Percentiles rank a stretch among this genome's conserved stretches.
Evolutionary conservation across 2,113 vertebrate genomes (phyloP).

Genomic region (Platysteira castanea): DNA sequence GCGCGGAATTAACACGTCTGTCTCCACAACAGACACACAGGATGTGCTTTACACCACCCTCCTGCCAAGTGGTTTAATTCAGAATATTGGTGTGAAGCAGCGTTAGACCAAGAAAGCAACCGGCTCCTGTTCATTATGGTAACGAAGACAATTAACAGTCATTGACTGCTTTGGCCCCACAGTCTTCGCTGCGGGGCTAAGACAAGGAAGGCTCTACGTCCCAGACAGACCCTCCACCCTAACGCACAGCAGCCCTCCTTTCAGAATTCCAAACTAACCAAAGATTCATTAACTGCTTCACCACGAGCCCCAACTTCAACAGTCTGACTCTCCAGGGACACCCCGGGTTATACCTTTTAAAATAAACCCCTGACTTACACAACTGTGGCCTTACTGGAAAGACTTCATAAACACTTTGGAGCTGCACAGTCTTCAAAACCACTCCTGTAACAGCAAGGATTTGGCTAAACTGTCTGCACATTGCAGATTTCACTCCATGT

Average conservation of each 20-base stretch:
- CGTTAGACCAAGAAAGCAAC: background rate
- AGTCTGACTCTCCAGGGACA: background rate
- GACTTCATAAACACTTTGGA: background rate
- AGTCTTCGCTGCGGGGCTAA: background rate
- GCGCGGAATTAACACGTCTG: background rate
- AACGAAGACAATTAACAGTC: background rate
- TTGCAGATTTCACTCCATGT: background rate
- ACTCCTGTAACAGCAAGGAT: background rate
- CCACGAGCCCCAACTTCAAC: background rate
- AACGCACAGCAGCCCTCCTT: rapidly evolving
- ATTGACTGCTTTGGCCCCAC: background rate
- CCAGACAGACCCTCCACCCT: background rate
- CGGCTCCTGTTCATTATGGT: background rate
- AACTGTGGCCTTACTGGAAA: background rate
- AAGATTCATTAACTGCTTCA: background rate
- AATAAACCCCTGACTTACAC: rapidly evolving
- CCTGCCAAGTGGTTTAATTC: background rate
- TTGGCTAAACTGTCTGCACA: background rate
- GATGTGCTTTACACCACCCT: background rate
- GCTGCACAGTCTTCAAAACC: rapidly evolving
- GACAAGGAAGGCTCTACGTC: background rate
- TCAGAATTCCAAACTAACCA: background rate
- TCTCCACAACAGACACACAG: background rate
- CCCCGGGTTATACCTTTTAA: background rate
- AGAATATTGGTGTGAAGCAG: background rate